Evolutionary conservation across 35 echinoderm and acorn worm genomes (phyloP).

Genomic region (Patiria miniata): DNA sequence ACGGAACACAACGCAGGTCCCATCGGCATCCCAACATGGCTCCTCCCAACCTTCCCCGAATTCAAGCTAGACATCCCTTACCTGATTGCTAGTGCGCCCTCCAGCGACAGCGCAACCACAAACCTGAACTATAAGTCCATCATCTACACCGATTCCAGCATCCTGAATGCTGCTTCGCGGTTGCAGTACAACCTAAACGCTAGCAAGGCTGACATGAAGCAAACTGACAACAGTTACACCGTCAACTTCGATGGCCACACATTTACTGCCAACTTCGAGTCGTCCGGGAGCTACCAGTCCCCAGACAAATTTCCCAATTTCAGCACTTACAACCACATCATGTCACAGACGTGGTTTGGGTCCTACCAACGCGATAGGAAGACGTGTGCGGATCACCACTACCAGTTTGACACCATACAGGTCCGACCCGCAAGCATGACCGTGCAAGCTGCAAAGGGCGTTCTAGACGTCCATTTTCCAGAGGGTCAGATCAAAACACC

Average conservation of each 20-base stretch:
- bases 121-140: conserved; percentile 22
- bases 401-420: conserved; percentile 23
- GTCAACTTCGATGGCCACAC: background rate
- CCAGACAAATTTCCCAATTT: conserved; percentile 4
- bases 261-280: conserved; percentile 22
- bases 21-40: background rate
- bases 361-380: background rate
- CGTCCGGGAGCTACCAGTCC: background rate
- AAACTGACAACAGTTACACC: conserved; percentile 15
- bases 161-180: conserved; percentile 18
- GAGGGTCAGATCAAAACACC: conserved; percentile 1
- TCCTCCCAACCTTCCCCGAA: conserved; percentile 1
- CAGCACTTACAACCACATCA: background rate
- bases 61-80: conserved; percentile 40
- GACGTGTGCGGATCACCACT: conserved; percentile 29
- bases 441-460: background rate
- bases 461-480: background rate
- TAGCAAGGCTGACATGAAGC: background rate
- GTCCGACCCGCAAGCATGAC: conserved; percentile 19
- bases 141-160: background rate
- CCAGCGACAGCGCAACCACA: background rate
- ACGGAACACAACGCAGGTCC: conserved; percentile 14
- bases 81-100: background rate
- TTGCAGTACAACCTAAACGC: conserved; percentile 37
- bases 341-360: conserved; percentile 39